phyloP scores from a whole-genome alignment of 2,113 vertebrate species.

The Scopus umbretta region DNA sequence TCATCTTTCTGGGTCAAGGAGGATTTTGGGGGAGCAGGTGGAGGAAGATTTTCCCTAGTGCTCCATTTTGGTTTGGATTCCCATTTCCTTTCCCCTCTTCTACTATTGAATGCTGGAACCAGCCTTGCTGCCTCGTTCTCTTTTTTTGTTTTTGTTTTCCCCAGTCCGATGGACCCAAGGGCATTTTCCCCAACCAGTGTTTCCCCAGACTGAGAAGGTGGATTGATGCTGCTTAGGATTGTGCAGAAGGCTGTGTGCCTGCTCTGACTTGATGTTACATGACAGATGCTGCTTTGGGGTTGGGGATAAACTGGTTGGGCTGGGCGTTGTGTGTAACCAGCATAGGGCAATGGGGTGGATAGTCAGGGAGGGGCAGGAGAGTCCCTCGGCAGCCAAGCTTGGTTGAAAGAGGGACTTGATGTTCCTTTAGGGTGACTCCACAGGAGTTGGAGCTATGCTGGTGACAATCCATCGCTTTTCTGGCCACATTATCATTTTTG shows the following conservation, averaged over 20 bases:
- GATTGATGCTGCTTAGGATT: slow-evolving; percentile 18
- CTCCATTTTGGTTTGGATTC: slow-evolving; percentile 14
- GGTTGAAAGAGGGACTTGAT: neutral
- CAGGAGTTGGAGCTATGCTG: neutral
- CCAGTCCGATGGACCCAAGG: neutral
- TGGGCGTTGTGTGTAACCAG: slow-evolving; percentile 5
- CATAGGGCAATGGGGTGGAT: neutral
- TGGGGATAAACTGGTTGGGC: neutral
- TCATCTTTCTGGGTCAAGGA: slow-evolving; percentile 41
- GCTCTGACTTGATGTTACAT: neutral
- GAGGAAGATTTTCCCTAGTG: neutral
- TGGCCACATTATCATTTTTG: slow-evolving; percentile 1
- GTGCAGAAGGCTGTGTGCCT: neutral
- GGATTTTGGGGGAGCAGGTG: slow-evolving; percentile 22
- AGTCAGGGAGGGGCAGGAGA: neutral
- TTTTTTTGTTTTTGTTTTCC: slow-evolving; percentile 2
- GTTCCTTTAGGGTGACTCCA: neutral
- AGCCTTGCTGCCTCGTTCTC: slow-evolving; percentile 11
- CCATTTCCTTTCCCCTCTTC: slow-evolving; percentile 12
- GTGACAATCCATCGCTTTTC: neutral
- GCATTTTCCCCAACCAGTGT: slow-evolving; percentile 10
- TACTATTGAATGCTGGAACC: slow-evolving; percentile 5
- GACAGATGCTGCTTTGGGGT: slow-evolving; percentile 61
- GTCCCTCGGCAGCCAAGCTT: neutral
- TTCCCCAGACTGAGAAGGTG: neutral